Evolutionary conservation across 2,888 invertebrate species (phyloP).

Genomic region (Lithophane semibrunnea): DNA sequence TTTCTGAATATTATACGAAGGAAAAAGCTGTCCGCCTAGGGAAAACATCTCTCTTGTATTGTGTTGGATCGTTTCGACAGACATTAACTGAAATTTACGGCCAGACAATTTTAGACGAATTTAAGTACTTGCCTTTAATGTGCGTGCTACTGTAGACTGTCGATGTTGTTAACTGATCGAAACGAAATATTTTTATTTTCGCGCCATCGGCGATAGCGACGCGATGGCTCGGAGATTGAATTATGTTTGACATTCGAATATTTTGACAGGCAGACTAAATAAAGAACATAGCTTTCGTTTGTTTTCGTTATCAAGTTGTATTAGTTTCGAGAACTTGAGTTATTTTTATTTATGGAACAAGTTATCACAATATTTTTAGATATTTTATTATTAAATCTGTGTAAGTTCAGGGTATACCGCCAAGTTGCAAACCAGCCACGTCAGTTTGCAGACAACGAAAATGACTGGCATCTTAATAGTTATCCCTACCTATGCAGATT

Average conservation of each 20-base stretch:
- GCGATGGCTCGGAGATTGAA: not conserved
- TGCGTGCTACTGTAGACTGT: constrained; percentile 62
- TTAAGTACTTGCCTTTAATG: constrained; percentile 79
- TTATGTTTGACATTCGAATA: constrained; percentile 38
- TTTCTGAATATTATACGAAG: constrained; percentile 71
- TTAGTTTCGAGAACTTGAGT: not conserved
- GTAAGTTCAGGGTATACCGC: not conserved
- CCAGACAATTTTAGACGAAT: constrained; percentile 80
- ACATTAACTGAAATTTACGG: constrained; percentile 82
- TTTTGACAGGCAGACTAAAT: constrained; percentile 29
- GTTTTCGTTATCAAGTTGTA: constrained; percentile 1
- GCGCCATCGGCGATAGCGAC: constrained; percentile 35
- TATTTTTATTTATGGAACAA: not conserved
- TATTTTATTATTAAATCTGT: not conserved
- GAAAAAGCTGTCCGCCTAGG: constrained; percentile 69
- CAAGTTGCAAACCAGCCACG: not conserved
- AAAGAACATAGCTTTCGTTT: constrained; percentile 21
- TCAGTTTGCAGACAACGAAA: not conserved
- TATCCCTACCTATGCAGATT: too few relatives aligned
- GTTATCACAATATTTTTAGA: not conserved
- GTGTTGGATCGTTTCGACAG: constrained; percentile 77
- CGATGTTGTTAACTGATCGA: constrained; percentile 67
- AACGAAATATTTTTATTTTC: constrained; percentile 70
- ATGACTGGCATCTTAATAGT: not conserved
- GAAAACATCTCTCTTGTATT: constrained; percentile 73